These are phyloP conservation scores for Callyntrura guangdongensis DNA, from an alignment of 2,888 invertebrate genomes.

Conservation along the genomic window DNA sequence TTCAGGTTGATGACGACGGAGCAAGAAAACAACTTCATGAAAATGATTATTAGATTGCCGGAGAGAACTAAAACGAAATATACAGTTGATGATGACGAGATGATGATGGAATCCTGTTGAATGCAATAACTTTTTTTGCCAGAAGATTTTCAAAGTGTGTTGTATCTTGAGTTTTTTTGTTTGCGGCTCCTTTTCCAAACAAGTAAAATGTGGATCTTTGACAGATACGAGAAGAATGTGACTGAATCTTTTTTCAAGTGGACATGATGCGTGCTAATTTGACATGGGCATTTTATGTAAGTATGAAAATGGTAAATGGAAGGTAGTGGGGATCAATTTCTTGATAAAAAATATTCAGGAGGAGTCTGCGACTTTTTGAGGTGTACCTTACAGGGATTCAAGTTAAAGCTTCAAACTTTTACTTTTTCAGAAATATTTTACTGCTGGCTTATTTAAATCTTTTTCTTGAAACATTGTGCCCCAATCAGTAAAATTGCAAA, in stretches of 20 bases:
- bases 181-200: slow-evolving; percentile 70
- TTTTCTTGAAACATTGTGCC: no score
- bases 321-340: not conserved
- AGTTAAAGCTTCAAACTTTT: slow-evolving; percentile 33
- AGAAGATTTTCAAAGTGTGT: not conserved
- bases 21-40: slow-evolving; percentile 54
- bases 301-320: slow-evolving; percentile 42
- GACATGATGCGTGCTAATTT: slow-evolving; percentile 56
- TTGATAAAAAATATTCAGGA: slow-evolving; percentile 24
- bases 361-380: not conserved
- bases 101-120: slow-evolving; percentile 67
- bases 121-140: slow-evolving; percentile 35
- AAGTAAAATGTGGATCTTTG: slow-evolving; percentile 57
- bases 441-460: no score
- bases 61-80: slow-evolving; percentile 49
- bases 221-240: slow-evolving; percentile 41
- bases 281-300: slow-evolving; percentile 57
- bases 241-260: slow-evolving; percentile 18
- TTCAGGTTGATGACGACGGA: slow-evolving; percentile 10
- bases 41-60: slow-evolving; percentile 49
- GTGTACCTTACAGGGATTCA: slow-evolving; percentile 18
- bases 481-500: not conserved
- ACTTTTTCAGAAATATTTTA: no score
- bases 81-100: slow-evolving; percentile 60
- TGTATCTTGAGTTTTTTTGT: not conserved